Base-by-base conservation (phyloP, 2,888 invertebrate species). In the Hydroisotoma schaefferi region DNA sequence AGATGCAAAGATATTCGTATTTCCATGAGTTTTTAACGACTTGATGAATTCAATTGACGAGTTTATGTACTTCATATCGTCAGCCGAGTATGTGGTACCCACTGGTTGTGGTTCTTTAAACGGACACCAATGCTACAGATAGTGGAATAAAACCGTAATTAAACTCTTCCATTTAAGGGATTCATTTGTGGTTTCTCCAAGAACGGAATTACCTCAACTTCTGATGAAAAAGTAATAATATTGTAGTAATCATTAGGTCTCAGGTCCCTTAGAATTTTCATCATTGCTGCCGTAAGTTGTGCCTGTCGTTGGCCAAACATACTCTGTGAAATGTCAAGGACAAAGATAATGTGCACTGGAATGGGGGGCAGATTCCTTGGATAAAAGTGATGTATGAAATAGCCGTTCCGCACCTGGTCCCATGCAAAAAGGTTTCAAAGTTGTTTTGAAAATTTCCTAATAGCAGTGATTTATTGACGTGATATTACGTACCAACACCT, bases 371-470 rank as follows among this genome's bases (percentile, higher is more conserved):
- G 75, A 25, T 82, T 80, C 2, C 77, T 75, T 0, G 87, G 87
- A 5, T 86, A 83, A 75, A 86, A 86, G 78, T 86, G 87, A 73
- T 88, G 87, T 0, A 87, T 85, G 76, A 88, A 88, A 76, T 87
- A 86, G 0, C 87, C 87, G 57, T 78, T 76, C 73, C 81, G 73
- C 61, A 84, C 79, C 76, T 85, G 82, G 23, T 15, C 85, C 85
- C 38, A 28, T 12, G 20, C 20, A 47, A 23, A 22, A n/a, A 47
- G 12, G 33, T 15, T 8, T 33, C 15, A 33, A 33, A 33, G 15
- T 10, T 33, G 33, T 33, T 33, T 33, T 33, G 33, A 40, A 40
- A 10, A 15, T 8, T 18, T 40, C 20, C 15, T 40, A 15, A 10
- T 40, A 4, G 20, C n/a, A 20, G 40, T 40, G 5, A 40, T 18